Evolutionary conservation across 2,113 vertebrate species (phyloP).

Genomic region (Urocolius indicus): DNA sequence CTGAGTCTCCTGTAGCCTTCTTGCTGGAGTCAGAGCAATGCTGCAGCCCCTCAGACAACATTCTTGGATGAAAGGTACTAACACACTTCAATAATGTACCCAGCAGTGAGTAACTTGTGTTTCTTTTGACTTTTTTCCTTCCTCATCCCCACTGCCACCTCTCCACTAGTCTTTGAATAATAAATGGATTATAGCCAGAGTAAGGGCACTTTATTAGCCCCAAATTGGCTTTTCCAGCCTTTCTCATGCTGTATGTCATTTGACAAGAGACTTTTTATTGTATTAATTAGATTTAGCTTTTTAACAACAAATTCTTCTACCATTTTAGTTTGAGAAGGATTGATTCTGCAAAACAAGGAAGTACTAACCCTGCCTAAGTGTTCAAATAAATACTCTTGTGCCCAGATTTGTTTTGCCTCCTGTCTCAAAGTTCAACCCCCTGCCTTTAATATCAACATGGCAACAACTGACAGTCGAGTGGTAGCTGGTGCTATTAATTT

Average conservation of each 20-base stretch:
- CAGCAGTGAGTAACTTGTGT: not conserved
- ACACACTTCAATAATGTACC: not conserved
- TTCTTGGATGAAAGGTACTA: not conserved
- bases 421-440: too few species aligned
- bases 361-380: not conserved
- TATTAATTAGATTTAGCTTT: not conserved
- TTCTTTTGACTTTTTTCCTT: not conserved
- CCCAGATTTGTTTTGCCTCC: not conserved
- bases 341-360: not conserved
- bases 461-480: not conserved
- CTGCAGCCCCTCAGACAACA: not conserved
- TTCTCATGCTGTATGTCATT: not conserved
- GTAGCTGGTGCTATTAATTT: not conserved
- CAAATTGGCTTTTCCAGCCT: not conserved
- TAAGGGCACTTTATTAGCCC: not conserved
- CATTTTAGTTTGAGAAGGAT: not conserved
- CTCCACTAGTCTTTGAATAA: not conserved
- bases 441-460: not conserved
- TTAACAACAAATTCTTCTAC: not conserved
- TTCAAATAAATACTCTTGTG: not conserved
- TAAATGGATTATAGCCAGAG: not conserved
- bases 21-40: not conserved
- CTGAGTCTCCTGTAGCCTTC: not conserved
- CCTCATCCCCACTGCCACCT: fast-evolving
- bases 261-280: not conserved